Evolutionary conservation across 2,113 vertebrate genomes (phyloP), one percentile per base, ranked within the genome.

Genomic region (Trematocara stigmaticum): DNA sequence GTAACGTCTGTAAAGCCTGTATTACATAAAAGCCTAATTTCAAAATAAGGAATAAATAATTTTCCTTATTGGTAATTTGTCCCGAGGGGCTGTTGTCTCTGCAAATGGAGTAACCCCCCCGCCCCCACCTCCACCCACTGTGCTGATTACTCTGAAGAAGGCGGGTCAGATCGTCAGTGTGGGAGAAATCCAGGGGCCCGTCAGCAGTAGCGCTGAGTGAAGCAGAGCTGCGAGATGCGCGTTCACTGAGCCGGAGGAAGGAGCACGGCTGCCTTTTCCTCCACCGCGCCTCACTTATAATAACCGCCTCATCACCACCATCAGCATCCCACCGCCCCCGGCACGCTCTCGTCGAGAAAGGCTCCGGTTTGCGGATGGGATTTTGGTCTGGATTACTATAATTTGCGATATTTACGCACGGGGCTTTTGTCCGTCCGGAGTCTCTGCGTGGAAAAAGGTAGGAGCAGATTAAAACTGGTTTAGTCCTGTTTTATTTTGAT

Each of bases 161-260:
- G 95, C 94, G 95, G 95, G 89, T 88, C 92, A 53, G 91, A 79
- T 82, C 85, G 76, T 88, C 92, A 90, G 87, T 85, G 92, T 86
- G 86, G 93, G 91, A 90, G 87, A 92, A 85, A 93, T 87, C 92
- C 93, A 85, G 42, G 66, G 92, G 91, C 91, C 92, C 91, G 76
- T 94, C 94, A 86, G 93, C 94, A 94, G 90, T 94, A 83, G 94
- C 87, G 92, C 91, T 76, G 94, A 94, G 93, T 88, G 93, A 94
- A 74, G 92, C 84, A 88, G 82, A 90, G 93, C 92, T 83, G 92
- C 92, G 92, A 91, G 92, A 94, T 89, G 93, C 90, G 89, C 93
- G 88, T 94, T 89, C 88, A 88, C 87, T 88, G 84, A 89, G 84
- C 85, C 61, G 45, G 78, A 45, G 78, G 87, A 92, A 90, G 89